phyloP scores from a whole-genome alignment of 2,113 vertebrate species.

The Sinocyclocheilus anshuiensis region DNA sequence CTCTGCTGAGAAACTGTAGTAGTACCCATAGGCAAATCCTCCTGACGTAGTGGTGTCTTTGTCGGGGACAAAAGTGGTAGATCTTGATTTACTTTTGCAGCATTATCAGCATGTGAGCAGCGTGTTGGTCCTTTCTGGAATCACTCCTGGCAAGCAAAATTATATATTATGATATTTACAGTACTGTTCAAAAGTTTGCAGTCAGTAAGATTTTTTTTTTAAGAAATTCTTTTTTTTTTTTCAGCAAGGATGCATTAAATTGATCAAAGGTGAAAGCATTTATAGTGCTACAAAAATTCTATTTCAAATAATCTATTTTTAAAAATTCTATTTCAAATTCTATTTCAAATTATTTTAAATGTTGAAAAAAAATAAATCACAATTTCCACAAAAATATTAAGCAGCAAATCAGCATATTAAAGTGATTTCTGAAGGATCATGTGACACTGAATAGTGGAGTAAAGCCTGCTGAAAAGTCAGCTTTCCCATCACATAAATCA shows the following conservation, averaged over 20 bases:
- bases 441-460: background rate
- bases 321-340: no score
- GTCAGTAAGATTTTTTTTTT: background rate
- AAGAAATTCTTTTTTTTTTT: background rate
- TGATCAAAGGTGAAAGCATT: background rate
- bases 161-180: background rate
- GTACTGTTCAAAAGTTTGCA: background rate
- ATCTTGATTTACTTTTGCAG: constrained; percentile 3
- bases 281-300: no score
- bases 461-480: background rate
- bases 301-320: no score
- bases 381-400: background rate
- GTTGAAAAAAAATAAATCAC: background rate
- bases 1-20: constrained; percentile 32
- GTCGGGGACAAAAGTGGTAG: constrained; percentile 10
- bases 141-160: background rate
- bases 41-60: constrained; percentile 22
- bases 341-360: background rate
- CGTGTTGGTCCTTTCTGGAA: background rate
- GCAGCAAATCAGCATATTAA: background rate
- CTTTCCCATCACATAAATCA: no score
- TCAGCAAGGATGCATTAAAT: background rate
- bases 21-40: constrained; percentile 25
- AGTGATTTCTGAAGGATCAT: background rate
- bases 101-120: background rate